These are phyloP conservation scores for Myopa testacea DNA, from an alignment of 2,888 invertebrate species.

Conservation along the genomic window DNA sequence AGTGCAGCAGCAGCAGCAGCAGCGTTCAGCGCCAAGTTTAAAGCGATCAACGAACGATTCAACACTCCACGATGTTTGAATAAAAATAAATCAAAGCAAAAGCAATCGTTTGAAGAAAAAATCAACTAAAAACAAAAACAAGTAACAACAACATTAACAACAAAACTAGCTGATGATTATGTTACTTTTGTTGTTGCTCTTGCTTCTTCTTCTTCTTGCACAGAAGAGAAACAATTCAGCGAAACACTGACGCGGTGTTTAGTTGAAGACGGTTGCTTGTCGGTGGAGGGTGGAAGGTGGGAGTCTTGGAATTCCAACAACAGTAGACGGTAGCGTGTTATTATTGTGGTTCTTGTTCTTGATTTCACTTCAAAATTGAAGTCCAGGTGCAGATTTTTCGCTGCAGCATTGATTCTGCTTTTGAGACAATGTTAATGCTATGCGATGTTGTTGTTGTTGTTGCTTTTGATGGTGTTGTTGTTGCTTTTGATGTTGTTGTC, in stretches of 20 bases:
- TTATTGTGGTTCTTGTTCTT: background rate
- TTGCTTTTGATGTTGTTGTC: background rate
- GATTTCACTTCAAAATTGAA: background rate
- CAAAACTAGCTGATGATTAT: too few species aligned
- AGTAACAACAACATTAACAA: background rate
- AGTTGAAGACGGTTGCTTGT: background rate
- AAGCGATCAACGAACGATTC: background rate
- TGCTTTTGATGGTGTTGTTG: background rate
- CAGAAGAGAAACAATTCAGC: too few species aligned
- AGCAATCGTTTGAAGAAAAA: background rate
- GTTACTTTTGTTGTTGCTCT: too few species aligned
- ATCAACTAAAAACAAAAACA: slow-evolving; percentile 1
- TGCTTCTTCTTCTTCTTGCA: too few species aligned
- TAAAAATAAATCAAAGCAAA: background rate
- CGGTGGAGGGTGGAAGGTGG: background rate
- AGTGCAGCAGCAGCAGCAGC: slow-evolving; percentile 10
- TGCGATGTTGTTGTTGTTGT: background rate
- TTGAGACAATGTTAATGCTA: too few species aligned
- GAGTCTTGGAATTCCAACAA: background rate
- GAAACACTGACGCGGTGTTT: background rate
- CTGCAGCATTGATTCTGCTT: background rate
- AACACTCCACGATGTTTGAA: background rate
- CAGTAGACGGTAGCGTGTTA: background rate
- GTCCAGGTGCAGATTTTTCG: background rate
- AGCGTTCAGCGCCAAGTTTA: background rate